phyloP scores from a whole-genome alignment of 2,113 vertebrate species.

The Boulengerochromis microlepis region DNA sequence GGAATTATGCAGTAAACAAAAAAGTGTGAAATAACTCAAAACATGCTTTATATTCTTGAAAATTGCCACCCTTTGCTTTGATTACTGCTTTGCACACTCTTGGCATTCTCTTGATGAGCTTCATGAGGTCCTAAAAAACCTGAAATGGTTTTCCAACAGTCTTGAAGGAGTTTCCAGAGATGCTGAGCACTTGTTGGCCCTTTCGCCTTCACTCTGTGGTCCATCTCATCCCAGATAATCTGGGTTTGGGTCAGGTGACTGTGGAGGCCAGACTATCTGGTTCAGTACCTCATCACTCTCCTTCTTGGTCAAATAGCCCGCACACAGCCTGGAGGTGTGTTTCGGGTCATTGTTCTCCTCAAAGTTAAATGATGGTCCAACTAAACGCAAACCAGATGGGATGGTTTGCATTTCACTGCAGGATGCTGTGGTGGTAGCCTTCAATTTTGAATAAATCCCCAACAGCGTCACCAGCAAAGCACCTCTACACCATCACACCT shows the following conservation, averaged over 20 bases:
- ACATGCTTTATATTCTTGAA: background rate
- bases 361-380: background rate
- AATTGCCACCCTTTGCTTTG: background rate
- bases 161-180: background rate
- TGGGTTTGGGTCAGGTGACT: background rate
- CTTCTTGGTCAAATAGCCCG: background rate
- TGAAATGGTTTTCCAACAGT: background rate
- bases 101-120: background rate
- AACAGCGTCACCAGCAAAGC: background rate
- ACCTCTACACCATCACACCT: accelerated
- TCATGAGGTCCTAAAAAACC: background rate
- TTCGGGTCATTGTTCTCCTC: background rate
- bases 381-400: background rate
- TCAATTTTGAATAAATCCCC: background rate
- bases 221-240: background rate
- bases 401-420: background rate
- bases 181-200: background rate
- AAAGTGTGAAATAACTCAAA: background rate
- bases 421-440: background rate
- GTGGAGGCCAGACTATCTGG: background rate
- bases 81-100: background rate
- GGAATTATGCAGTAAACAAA: background rate
- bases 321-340: background rate
- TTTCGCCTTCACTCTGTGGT: background rate
- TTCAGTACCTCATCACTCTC: accelerated